Conservation (phyloP, 1,140 invertebrate species). For the Tetragonula clypearis region DNA sequence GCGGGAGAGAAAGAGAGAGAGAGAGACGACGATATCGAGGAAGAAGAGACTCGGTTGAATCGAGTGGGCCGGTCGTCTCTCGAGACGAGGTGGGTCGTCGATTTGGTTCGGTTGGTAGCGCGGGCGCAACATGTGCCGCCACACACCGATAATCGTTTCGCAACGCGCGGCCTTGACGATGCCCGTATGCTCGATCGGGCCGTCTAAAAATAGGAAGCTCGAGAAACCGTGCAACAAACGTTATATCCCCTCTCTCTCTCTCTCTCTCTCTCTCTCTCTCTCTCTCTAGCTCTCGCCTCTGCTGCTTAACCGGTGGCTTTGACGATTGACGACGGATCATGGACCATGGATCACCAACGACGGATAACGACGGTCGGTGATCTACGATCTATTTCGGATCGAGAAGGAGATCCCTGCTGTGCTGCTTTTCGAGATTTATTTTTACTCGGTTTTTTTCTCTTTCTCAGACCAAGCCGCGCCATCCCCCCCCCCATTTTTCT, state of each 20-base stretch:
- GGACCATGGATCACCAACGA: slow-evolving; percentile 1
- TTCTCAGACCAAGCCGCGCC: neutral
- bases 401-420: slow-evolving; percentile 1
- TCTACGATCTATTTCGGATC: slow-evolving; percentile 42
- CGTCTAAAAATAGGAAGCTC: slow-evolving; percentile 69
- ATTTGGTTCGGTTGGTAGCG: slow-evolving; percentile 18
- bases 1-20: no score
- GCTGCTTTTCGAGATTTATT: slow-evolving; percentile 23
- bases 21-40: no score
- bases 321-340: slow-evolving; percentile 2
- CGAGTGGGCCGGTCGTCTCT: neutral
- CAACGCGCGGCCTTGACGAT: slow-evolving; percentile 74
- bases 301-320: slow-evolving; percentile 58
- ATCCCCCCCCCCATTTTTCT: neutral
- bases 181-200: slow-evolving; percentile 61
- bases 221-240: slow-evolving; percentile 62
- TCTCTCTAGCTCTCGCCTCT: neutral
- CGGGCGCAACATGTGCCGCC: slow-evolving; percentile 47
- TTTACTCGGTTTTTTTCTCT: neutral
- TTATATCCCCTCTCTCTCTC: slow-evolving; percentile 26
- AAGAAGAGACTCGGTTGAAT: neutral
- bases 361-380: slow-evolving; percentile 48
- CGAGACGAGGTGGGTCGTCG: slow-evolving; percentile 4
- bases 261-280: neutral
- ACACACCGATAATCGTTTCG: slow-evolving; percentile 66